These are phyloP conservation scores for Philopedon plagiatum DNA, from an alignment of 2,888 invertebrate species.

Conservation along the genomic window DNA sequence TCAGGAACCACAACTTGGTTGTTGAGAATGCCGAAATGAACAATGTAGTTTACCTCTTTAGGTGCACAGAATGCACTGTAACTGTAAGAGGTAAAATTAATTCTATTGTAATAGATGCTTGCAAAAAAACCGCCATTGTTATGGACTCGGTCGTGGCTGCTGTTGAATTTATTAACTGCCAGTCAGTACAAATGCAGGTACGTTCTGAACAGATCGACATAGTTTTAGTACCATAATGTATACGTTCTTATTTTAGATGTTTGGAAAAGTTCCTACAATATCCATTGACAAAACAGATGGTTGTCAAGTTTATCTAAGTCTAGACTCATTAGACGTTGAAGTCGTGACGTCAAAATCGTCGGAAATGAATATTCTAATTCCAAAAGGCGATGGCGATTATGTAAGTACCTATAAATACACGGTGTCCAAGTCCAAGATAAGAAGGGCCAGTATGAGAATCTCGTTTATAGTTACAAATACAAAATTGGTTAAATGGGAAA, in stretches of 20 bases:
- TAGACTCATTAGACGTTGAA: slow-evolving; percentile 88
- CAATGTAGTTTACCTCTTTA: slow-evolving; percentile 97
- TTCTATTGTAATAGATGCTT: slow-evolving; percentile 94
- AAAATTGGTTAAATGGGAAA: too few relatives aligned
- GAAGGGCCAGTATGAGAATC: too few relatives aligned
- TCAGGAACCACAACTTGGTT: slow-evolving; percentile 84
- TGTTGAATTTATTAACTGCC: slow-evolving; percentile 98
- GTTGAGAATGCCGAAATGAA: slow-evolving; percentile 95
- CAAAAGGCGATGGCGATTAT: slow-evolving; percentile 72
- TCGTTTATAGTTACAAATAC: too few relatives aligned
- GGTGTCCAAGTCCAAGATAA: background rate
- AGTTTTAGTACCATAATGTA: too few relatives aligned
- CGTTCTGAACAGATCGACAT: background rate
- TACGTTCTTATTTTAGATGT: slow-evolving; percentile 77
- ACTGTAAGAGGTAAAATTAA: slow-evolving; percentile 94
- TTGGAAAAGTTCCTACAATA: slow-evolving; percentile 95
- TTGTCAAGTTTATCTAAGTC: slow-evolving; percentile 95
- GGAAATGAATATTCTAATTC: slow-evolving; percentile 97
- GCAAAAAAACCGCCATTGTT: slow-evolving; percentile 95
- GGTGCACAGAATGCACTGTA: slow-evolving; percentile 90
- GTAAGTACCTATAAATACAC: slow-evolving; percentile 48
- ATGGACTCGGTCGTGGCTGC: slow-evolving; percentile 96
- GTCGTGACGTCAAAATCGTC: slow-evolving; percentile 97
- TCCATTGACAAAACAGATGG: slow-evolving; percentile 99
- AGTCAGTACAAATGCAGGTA: slow-evolving; percentile 98